Conservation (phyloP, 2,888 invertebrate genomes). For the Onthophagus sagittarius region DNA sequence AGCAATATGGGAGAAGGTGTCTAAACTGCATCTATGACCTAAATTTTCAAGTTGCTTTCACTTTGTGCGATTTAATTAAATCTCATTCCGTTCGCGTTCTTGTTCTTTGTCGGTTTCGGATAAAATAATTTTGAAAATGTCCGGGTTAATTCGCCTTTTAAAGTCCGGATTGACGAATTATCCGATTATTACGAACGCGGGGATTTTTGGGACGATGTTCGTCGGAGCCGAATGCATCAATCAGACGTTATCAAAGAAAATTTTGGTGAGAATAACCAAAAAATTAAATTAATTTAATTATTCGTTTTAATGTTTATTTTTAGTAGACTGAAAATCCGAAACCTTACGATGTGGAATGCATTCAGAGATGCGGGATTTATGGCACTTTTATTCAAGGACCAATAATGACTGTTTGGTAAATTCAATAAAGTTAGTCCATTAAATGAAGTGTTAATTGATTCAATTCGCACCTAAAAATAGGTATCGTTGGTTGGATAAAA, state of each 20-base stretch:
- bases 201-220: constrained; percentile 73
- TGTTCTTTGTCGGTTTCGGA: too few relatives aligned
- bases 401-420: constrained; percentile 58
- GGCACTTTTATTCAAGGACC: constrained; percentile 60
- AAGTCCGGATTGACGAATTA: constrained; percentile 48
- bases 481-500: constrained; percentile 75
- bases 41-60: too few relatives aligned
- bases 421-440: constrained; percentile 25
- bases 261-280: constrained; percentile 57
- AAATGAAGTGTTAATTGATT: constrained; percentile 26
- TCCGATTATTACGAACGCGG: constrained; percentile 52
- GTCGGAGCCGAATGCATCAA: constrained; percentile 77
- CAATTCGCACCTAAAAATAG: constrained; percentile 49
- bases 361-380: constrained; percentile 59
- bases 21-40: too few relatives aligned
- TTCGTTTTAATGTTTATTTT: constrained; percentile 20
- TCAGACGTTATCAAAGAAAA: constrained; percentile 66
- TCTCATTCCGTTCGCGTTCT: neutral
- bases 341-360: constrained; percentile 52
- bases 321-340: constrained; percentile 39
- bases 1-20: too few relatives aligned
- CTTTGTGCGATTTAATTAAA: neutral
- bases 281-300: constrained; percentile 15
- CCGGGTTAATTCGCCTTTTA: constrained; percentile 29
- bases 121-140: constrained; percentile 30